Base-by-base conservation (phyloP, 2,113 vertebrate species). In the Tachysurus vachellii region DNA sequence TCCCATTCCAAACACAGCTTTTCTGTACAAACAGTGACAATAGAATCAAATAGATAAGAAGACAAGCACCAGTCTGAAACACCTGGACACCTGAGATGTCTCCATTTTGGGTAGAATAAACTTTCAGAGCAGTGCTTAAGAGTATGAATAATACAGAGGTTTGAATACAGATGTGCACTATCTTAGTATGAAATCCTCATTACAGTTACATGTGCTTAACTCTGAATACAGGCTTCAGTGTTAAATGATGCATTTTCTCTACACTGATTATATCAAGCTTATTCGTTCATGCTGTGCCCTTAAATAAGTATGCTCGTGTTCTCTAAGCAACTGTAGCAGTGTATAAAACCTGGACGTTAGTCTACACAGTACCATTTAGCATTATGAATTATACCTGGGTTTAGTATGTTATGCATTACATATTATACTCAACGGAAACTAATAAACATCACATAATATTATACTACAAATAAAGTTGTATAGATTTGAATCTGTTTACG, bases 351-450 rank as follows among this genome's bases (percentile, higher is more conserved):
- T 68, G 62, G 50, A 54, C 0, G 82, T 53, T 53, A 1, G 14
- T 53, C n/a, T 79, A 50, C 64, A 54, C 44, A 42, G n/a, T 53
- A 64, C 11, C 59, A 77, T 28, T 23, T 53, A 36, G 26, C 42
- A 42, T 85, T 54, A 79, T 17, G 42, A 28, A 26, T 11, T 64
- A 23, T 53, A 64, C 84, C 44, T 66, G 57, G 42, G 16, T 42
- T 86, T 44, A 80, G 61, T 80, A 86, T 80, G 50, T 68, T 80
- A 36, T 80, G 23, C 62, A 56, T 86, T 54, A 70, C 61, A 80
- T 68, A 68, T 28, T 68, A 80, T n/a, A 16, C 16, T 66, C 44
- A 66, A 54, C 54, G 26, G 23, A 85, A 68, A 23, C 44, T 26
- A 85, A 85, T 85, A 79, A 85, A 66, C 12, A 77, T 21, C 31